Evolutionary conservation across 2,888 invertebrate species (phyloP), one percentile per base, ranked within the genome.

Genomic region (Drosophila anomalipes): DNA sequence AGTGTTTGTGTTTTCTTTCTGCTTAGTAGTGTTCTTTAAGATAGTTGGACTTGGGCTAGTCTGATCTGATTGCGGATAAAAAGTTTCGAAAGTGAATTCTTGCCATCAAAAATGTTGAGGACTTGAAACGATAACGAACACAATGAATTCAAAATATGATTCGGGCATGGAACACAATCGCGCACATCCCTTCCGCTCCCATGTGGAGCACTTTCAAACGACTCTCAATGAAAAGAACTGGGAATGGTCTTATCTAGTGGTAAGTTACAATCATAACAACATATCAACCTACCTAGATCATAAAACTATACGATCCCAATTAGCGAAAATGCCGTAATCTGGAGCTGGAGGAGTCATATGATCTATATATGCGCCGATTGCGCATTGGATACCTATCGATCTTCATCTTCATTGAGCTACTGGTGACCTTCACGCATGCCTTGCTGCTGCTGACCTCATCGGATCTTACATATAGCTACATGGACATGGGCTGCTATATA

Each of bases 341-440:
- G 89, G 95, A 96, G 90, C 93, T 97, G 76, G 97, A 97, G 93
- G 95, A 95, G 60, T 94, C 97, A 49, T 97, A 96, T 92, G 94
- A 95, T 78, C 94, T 95, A 75, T 97, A 97, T 91, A 96, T 96
- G 81, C 95, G 96, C 83, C 96, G 97, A 86, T 94, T 97, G 72
- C 96, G 96, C 90, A 95, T 96, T 93, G 96, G 96, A 61, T 96
- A 97, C 81, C 95, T 97, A 76, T 96, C 96, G 74, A 95, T 97
- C 69, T 97, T 96, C 93, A 94, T 97, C 76, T 94, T 96, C 30
- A 94, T 97, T 58, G 95, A 97, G 89, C 94, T 95, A 65, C 91
- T 95, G 44, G 95, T 97, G 61, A 95, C 96, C 51, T 93, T 95
- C 5, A 93, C 94, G 2, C 97, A 97, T 90, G 94, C 95, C 49